These are phyloP conservation scores for Acanthopagrus latus DNA, from an alignment of 2,797 vertebrate species.

Conservation along the genomic window DNA sequence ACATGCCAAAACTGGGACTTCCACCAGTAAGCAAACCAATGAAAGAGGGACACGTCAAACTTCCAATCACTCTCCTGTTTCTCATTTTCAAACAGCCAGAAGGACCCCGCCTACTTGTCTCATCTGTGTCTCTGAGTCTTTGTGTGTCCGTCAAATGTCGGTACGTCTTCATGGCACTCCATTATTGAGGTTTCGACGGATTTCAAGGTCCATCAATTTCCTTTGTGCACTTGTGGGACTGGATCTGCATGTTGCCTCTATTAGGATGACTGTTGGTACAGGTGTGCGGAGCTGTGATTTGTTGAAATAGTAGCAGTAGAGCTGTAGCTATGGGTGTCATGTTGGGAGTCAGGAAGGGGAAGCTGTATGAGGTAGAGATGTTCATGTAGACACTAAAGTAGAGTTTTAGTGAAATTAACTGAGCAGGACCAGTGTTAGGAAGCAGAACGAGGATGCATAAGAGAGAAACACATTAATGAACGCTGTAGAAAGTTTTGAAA, in stretches of 20 bases:
- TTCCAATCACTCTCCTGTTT: not conserved
- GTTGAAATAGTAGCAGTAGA: slow-evolving; percentile 15
- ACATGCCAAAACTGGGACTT: slow-evolving; percentile 16
- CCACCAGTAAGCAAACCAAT: slow-evolving; percentile 12
- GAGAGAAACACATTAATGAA: not conserved
- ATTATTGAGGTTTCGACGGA: not conserved
- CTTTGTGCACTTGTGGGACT: not conserved
- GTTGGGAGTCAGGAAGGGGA: slow-evolving; percentile 3
- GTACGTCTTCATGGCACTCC: slow-evolving; percentile 25
- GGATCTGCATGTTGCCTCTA: slow-evolving; percentile 15
- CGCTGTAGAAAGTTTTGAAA: slow-evolving; percentile 3
- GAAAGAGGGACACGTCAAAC: slow-evolving; percentile 13
- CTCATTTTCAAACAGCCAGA: slow-evolving; percentile 10
- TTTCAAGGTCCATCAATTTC: slow-evolving; percentile 22
- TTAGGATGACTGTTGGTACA: slow-evolving; percentile 27
- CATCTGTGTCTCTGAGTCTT: slow-evolving; percentile 21
- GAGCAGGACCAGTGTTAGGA: slow-evolving; percentile 1
- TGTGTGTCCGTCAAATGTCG: slow-evolving; percentile 17
- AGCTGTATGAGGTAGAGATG: not conserved
- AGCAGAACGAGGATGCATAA: not conserved
- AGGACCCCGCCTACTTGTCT: slow-evolving; percentile 22
- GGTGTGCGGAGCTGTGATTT: slow-evolving; percentile 18
- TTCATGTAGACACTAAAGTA: slow-evolving; percentile 13
- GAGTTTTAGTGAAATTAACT: slow-evolving; percentile 25
- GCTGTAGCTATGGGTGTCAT: not conserved